Percentiles rank a stretch among this genome's conserved stretches.
phyloP scores from a whole-genome alignment of 2,888 invertebrate genomes.

The Amaurobius ferox region DNA sequence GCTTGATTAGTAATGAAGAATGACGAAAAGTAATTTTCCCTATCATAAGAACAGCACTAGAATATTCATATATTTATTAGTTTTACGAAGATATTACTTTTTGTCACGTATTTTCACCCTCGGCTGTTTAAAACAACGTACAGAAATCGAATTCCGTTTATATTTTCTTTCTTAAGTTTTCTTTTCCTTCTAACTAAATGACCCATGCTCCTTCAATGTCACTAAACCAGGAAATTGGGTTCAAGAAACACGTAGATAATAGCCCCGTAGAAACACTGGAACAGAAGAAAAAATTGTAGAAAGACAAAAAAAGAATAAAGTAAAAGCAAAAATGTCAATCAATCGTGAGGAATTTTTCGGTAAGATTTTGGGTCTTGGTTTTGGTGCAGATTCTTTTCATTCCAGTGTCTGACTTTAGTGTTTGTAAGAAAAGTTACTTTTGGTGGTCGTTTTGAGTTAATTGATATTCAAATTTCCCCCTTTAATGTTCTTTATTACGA shows the following conservation, averaged over 20 bases:
- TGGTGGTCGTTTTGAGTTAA: no score
- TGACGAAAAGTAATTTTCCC: no score
- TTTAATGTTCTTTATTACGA: no score
- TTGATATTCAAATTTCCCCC: no score
- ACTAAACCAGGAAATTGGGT: constrained; percentile 18
- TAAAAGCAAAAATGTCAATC: neutral
- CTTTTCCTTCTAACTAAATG: neutral
- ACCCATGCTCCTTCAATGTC: constrained; percentile 13
- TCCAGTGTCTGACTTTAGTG: no score
- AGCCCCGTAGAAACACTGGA: neutral
- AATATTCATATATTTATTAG: no score
- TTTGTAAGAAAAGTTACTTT: no score
- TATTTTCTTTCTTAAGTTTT: neutral
- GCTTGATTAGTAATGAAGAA: no score
- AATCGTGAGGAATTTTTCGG: neutral
- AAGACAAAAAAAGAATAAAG: neutral
- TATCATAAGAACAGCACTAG: no score
- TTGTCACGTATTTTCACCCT: neutral
- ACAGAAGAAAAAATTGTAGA: neutral
- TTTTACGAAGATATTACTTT: no score
- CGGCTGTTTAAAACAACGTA: neutral
- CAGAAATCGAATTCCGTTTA: neutral
- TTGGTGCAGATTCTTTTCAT: neutral
- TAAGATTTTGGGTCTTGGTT: neutral
- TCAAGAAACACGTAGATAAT: constrained; percentile 16